phyloP scores from a whole-genome alignment of 2,888 invertebrate species.

The Drosophila cognata region DNA sequence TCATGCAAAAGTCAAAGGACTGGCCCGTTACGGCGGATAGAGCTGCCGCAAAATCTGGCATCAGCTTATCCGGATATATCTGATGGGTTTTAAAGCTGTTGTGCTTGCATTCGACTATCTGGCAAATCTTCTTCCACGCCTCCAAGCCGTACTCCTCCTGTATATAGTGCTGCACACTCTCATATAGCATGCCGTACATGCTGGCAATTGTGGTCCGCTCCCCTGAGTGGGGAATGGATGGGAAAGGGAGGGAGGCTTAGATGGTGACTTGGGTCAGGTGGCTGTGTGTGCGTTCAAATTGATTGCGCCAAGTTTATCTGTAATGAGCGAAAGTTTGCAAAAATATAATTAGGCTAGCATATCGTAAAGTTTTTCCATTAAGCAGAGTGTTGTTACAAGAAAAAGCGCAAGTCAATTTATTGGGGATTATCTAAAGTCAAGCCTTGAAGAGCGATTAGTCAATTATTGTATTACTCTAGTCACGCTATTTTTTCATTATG shows the following conservation, averaged over 20 bases:
- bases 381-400: slow-evolving; percentile 17
- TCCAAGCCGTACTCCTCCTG: slow-evolving; percentile 93
- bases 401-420: slow-evolving; percentile 45
- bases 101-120: slow-evolving; percentile 90
- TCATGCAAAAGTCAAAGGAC: slow-evolving; percentile 92
- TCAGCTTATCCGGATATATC: slow-evolving; percentile 92
- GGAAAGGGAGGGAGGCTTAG: neutral
- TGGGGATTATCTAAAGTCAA: slow-evolving; percentile 39
- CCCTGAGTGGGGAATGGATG: neutral
- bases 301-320: slow-evolving; percentile 55
- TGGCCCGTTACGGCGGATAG: slow-evolving; percentile 88
- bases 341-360: slow-evolving; percentile 50
- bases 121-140: slow-evolving; percentile 90
- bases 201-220: slow-evolving; percentile 24
- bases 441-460: slow-evolving; percentile 1
- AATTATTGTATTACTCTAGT: neutral
- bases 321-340: slow-evolving; percentile 60
- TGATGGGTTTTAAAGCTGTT: slow-evolving; percentile 93
- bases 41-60: slow-evolving; percentile 92
- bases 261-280: slow-evolving; percentile 10
- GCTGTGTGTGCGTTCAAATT: slow-evolving; percentile 29
- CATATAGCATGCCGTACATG: slow-evolving; percentile 94
- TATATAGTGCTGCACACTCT: slow-evolving; percentile 93
- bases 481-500: neutral
- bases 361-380: slow-evolving; percentile 66